phyloP scores from a whole-genome alignment of 2,797 vertebrate genomes.

The Iguana delicatissima region DNA sequence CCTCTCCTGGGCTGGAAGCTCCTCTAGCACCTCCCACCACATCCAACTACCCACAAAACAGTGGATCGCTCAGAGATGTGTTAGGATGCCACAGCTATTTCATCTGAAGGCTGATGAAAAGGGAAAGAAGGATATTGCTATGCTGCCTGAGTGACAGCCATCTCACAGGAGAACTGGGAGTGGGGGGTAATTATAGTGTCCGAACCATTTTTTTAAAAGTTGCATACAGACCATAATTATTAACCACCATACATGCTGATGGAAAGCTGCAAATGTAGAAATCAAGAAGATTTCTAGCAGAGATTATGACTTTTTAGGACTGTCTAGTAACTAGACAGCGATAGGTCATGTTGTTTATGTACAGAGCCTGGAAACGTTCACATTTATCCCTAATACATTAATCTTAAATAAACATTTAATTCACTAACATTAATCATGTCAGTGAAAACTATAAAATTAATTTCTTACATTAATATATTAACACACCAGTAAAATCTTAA shows the following conservation, averaged over 20 bases:
- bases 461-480: not conserved
- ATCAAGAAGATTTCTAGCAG: constrained; percentile 1
- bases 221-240: not conserved
- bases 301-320: not conserved
- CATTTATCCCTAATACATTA: not conserved
- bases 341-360: not conserved
- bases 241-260: not conserved
- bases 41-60: not conserved
- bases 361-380: not conserved
- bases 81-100: not conserved
- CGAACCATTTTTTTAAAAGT: fast-evolving
- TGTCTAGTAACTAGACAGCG: not conserved
- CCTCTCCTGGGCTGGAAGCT: constrained; percentile 2
- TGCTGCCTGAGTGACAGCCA: constrained; percentile 31
- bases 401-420: not conserved
- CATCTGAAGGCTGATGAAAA: not conserved
- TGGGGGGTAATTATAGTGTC: not conserved
- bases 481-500: not conserved
- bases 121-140: constrained; percentile 29
- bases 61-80: constrained; percentile 1
- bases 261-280: constrained; percentile 30
- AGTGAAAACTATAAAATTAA: not conserved
- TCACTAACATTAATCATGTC: not conserved
- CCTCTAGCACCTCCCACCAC: not conserved
- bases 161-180: not conserved